phyloP scores from a whole-genome alignment of 1,140 invertebrate species.

The Microplitis demolitor region DNA sequence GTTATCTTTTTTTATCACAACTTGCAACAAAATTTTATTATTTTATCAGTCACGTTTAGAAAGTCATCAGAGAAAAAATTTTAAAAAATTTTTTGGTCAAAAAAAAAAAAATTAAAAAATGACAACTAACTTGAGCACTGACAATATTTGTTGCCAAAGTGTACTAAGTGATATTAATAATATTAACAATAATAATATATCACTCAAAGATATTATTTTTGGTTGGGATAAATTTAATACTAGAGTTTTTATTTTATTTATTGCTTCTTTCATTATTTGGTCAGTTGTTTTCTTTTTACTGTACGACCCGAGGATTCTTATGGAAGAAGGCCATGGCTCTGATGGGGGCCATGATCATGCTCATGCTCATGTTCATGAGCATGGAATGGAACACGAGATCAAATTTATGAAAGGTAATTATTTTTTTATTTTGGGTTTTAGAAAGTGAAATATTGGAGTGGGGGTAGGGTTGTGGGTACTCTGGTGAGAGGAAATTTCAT shows the following conservation, averaged over 20 bases:
- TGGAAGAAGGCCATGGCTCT: too few species aligned
- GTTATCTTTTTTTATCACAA: not conserved
- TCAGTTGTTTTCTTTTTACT: slow-evolving; percentile 30
- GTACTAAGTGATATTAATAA: not conserved
- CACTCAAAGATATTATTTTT: slow-evolving; percentile 32
- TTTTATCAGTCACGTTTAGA: not conserved
- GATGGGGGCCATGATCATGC: too few species aligned
- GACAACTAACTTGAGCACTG: not conserved
- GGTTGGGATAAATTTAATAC: slow-evolving; percentile 44
- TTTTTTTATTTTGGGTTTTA: too few species aligned
- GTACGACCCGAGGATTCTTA: slow-evolving; percentile 17
- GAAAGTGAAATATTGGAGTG: too few species aligned
- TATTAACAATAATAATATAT: not conserved
- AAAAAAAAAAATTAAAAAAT: not conserved
- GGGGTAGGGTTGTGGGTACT: too few species aligned
- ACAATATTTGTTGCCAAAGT: slow-evolving; percentile 21
- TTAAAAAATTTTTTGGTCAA: not conserved
- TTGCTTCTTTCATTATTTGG: slow-evolving; percentile 39
- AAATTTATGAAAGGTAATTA: too few species aligned
- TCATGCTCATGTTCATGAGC: not conserved
- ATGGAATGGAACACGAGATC: too few species aligned
- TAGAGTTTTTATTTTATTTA: slow-evolving; percentile 23
- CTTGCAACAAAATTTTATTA: not conserved
- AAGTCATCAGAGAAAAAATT: not conserved
- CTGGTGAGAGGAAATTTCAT: too few species aligned